These are phyloP conservation scores for Platanista minor DNA, from an alignment of 2,113 vertebrate species.

Conservation along the genomic window DNA sequence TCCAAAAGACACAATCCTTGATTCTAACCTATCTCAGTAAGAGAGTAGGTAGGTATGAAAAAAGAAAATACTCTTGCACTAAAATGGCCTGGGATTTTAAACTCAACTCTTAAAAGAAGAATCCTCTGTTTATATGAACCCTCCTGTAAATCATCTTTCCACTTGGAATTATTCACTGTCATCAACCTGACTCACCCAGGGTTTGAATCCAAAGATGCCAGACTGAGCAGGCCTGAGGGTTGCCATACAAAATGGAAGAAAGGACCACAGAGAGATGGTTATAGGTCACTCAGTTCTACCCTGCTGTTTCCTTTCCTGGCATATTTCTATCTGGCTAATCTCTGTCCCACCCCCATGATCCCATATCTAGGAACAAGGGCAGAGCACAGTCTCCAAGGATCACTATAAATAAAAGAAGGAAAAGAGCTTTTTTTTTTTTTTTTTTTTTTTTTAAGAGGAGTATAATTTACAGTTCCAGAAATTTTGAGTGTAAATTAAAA, in stretches of 20 bases:
- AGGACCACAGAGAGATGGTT: background rate
- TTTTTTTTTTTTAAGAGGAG: background rate
- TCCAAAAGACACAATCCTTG: background rate
- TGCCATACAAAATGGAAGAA: background rate
- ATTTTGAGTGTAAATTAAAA: constrained; percentile 25
- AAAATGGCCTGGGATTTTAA: background rate
- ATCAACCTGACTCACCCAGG: background rate
- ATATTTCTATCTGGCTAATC: fast-evolving
- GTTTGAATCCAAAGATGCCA: background rate
- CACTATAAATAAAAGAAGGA: background rate
- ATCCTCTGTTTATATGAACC: background rate
- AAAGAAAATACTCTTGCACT: background rate
- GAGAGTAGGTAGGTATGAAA: background rate
- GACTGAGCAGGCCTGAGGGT: background rate
- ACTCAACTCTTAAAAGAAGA: background rate
- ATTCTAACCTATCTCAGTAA: background rate
- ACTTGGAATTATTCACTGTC: background rate
- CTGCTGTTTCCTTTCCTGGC: background rate
- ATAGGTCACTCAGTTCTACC: fast-evolving
- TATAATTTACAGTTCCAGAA: background rate
- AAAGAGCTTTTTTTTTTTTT: background rate
- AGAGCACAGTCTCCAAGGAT: background rate
- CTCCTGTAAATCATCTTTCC: background rate
- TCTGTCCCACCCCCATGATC: background rate
- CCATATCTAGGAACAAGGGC: background rate